Percentiles rank a stretch among this genome's conserved stretches.
phyloP scores from a whole-genome alignment of 2,797 vertebrate species.

The Rhinogobio ventralis region DNA sequence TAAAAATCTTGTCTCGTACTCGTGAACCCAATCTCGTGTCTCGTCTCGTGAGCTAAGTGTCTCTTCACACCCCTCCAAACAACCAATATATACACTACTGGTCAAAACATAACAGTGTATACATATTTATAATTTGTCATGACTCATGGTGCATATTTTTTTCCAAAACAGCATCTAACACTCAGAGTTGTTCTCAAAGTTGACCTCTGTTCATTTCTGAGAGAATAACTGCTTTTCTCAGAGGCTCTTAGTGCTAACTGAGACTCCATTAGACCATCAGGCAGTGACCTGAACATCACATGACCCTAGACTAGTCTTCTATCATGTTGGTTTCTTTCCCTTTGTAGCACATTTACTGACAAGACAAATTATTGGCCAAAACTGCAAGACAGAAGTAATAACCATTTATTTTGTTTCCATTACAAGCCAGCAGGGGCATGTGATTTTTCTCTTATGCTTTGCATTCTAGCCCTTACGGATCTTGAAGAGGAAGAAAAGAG shows the following conservation, averaged over 20 bases:
- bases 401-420: conserved; percentile 48
- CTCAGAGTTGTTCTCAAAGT: background rate
- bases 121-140: background rate
- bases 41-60: too few species aligned
- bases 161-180: background rate
- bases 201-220: conserved; percentile 12
- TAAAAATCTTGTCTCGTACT: too few species aligned
- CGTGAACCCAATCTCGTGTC: too few species aligned
- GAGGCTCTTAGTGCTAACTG: conserved; percentile 19
- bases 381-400: conserved; percentile 17
- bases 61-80: too few species aligned
- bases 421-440: conserved; percentile 33
- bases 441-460: conserved; percentile 48
- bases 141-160: background rate
- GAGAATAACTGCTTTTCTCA: conserved; percentile 10
- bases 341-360: conserved; percentile 1
- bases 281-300: conserved; percentile 13
- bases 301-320: background rate
- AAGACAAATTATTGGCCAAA: background rate
- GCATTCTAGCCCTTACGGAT: background rate
- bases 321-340: background rate
- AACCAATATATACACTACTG: background rate
- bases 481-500: conserved; percentile 36
- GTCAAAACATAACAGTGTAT: background rate
- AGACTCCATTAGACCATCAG: conserved; percentile 36